Evolutionary conservation across 2,113 vertebrate genomes (phyloP), one percentile per base, ranked within the genome.

Genomic region (Pachycephala philippinensis): DNA sequence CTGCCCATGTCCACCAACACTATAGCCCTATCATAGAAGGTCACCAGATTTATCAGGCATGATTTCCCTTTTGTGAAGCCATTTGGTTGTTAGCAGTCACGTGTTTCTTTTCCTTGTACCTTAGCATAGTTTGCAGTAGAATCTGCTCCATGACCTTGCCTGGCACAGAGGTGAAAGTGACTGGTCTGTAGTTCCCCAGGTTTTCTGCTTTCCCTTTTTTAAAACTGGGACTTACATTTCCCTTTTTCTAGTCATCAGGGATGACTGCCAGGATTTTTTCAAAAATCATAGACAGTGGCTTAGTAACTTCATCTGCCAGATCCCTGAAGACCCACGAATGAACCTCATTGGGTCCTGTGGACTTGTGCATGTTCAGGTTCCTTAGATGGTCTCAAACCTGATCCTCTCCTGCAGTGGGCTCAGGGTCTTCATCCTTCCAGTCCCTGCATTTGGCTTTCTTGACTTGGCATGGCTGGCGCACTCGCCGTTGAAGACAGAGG

Each of bases 381-480:
- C 40, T 74, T 8, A 44, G 15, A 39, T 17, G 7, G 14, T 33
- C 18, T 74, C 10, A 11, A 2, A 50, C 11, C 22, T 64, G 6
- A 39, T 54, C 14, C 9, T 39, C 30, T 64, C 15, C 22, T 39
- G 7, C 12, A 47, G 28, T 2, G 7, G 5, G 3, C 23, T 84
- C 28, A 64, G 19, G 4, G 3, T 74, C 18, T 49, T 74, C 30
- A 24, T 74, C 3, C 23, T 64, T 12, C 7, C 10, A 28, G 24
- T 40, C 19, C 8, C 10, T 8, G 1, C 23, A n/a, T 30, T 1
- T 57, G 7, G 13, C 35, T 85, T 40, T 49, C 35, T 65, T 0
- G 1, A 20, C 20, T 40, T 56, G 42, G 10, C 1, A 0, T 35
- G 16, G 8, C 30, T 85, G 19, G 24, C 40, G 15, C 30, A 40